Evolutionary conservation across 2,797 vertebrate species (phyloP), one percentile per base, ranked within the genome.

Genomic region (Tokudaia tokunoshimensis): DNA sequence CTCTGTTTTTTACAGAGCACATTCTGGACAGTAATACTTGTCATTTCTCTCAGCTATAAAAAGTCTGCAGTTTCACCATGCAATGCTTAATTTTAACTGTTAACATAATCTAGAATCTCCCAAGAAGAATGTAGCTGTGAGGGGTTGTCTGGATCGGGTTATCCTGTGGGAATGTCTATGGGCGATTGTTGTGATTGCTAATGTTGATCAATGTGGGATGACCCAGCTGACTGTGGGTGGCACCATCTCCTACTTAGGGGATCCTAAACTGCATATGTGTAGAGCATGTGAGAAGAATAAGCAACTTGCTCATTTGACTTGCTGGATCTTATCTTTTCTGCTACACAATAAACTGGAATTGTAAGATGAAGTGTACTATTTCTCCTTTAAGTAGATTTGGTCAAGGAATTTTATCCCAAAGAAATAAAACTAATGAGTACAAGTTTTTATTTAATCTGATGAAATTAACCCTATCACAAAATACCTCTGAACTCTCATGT

Each of bases 1-100:
- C 93, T 86, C 41, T 87, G 20, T 90, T 87, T 94, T 94, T 41
- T 26, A 84, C 22, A 67, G 37, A 80, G 70, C 31, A 37, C 86
- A 9, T 83, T 65, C 41, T 92, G 24, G 6, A 61, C 29, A 74
- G 12, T 29, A 55, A 37, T 75, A 12, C 47, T 41, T 79, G 22
- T 55, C 37, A 93, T 1, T 75, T 63, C 61, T 15, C 15, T 22
- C 12, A 47, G 26, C 31, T 61, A 24, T 47, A 19, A 89, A 47
- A 34, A n/a, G 37, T 34, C 72, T 61, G 19, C 37, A 61, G 55
- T 59, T 61, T 76, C 6, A 37, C 29, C 44, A 47, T 65, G 29
- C 11, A 13, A 85, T 65, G 61, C 10, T 85, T 67, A 31, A 4
- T 34, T 55, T n/a, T 10, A 86, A 86, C 13, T 86, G 22, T 55